phyloP scores from a whole-genome alignment of 2,797 vertebrate species.

The Psittacula derbiana region DNA sequence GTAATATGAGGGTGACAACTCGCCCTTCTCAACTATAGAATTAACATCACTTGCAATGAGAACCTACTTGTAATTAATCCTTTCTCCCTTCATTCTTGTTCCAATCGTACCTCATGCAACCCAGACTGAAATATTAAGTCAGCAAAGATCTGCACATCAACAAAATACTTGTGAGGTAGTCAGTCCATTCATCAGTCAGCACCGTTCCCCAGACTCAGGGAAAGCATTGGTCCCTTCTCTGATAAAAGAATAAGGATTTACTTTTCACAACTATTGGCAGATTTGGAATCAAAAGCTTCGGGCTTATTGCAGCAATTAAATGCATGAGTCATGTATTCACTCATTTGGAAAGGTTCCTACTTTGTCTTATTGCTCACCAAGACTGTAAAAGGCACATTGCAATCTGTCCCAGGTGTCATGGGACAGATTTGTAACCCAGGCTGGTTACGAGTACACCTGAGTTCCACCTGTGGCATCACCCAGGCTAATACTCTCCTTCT shows the following conservation, averaged over 20 bases:
- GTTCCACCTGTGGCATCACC: not conserved
- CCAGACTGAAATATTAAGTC: not conserved
- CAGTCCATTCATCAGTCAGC: not conserved
- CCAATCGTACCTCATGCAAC: not conserved
- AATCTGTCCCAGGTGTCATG: not conserved
- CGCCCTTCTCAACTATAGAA: not conserved
- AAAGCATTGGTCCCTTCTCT: not conserved
- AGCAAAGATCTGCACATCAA: not conserved
- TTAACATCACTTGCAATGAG: not conserved
- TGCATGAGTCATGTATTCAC: not conserved
- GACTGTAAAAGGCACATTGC: not conserved
- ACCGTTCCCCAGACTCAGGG: not conserved
- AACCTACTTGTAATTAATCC: not conserved
- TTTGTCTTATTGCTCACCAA: not conserved
- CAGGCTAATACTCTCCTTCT: not conserved
- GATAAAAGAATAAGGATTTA: not conserved
- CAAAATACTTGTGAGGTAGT: not conserved
- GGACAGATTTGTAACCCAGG: not conserved
- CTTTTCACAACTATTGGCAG: not conserved
- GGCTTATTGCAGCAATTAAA: not conserved
- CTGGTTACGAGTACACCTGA: not conserved
- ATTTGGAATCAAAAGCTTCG: conserved; percentile 1
- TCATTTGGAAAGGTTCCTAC: not conserved
- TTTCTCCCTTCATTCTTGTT: not conserved
- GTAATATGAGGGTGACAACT: not conserved